Evolutionary conservation across 2,797 vertebrate species (phyloP).

Genomic region (Salarias fasciatus): DNA sequence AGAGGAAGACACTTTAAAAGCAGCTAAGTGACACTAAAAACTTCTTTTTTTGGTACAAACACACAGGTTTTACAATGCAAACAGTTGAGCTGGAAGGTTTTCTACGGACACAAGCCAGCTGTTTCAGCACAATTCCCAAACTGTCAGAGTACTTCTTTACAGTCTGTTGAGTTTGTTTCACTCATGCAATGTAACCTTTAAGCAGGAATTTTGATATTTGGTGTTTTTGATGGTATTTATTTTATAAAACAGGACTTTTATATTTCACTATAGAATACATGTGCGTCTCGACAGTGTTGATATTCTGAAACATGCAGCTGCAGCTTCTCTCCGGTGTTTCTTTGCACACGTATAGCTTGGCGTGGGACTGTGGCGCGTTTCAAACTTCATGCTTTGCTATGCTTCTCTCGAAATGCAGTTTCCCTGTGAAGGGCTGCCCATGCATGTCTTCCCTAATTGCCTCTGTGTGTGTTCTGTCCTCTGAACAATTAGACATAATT

Average conservation of each 20-base stretch:
- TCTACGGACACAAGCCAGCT: not conserved
- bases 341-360: conserved; percentile 48
- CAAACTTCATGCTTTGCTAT: conserved; percentile 55
- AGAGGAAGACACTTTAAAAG: no score
- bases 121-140: conserved; percentile 2
- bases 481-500: conserved; percentile 68
- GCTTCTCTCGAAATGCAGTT: conserved; percentile 44
- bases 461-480: conserved; percentile 68
- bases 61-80: not conserved
- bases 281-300: conserved; percentile 12
- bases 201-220: conserved; percentile 33
- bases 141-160: conserved; percentile 1
- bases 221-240: conserved; percentile 67
- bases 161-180: conserved; percentile 9
- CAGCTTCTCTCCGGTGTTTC: conserved; percentile 25
- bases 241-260: conserved; percentile 40
- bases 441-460: conserved; percentile 67
- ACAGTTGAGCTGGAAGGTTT: not conserved
- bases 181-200: conserved; percentile 22
- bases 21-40: no score
- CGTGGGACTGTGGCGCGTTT: conserved; percentile 34
- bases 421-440: conserved; percentile 49
- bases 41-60: not conserved
- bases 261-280: conserved; percentile 33
- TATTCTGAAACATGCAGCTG: conserved; percentile 19